Percentiles rank a stretch among this genome's conserved stretches.
Evolutionary conservation across 2,113 vertebrate species (phyloP).

Genomic region (Petroica traversi): DNA sequence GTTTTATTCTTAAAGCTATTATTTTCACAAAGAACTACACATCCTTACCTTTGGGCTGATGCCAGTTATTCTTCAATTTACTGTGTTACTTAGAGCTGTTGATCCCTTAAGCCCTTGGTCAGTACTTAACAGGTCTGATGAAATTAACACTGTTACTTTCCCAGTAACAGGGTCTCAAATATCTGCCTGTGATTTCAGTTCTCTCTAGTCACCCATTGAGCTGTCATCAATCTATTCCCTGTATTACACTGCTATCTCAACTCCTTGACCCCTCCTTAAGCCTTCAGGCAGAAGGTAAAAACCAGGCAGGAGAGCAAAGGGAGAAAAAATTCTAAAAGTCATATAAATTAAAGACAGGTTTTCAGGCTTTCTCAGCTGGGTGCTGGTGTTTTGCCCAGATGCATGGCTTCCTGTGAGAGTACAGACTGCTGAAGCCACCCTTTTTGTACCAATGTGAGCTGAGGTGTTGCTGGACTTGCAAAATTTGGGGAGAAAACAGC

Average conservation of each 20-base stretch:
- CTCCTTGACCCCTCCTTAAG: not conserved
- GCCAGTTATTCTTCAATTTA: not conserved
- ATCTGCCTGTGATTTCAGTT: not conserved
- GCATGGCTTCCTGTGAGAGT: not conserved
- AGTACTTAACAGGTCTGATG: not conserved
- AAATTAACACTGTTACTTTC: not conserved
- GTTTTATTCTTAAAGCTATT: not conserved
- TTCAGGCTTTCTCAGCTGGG: not conserved
- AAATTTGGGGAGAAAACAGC: fast-evolving
- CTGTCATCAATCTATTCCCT: not conserved
- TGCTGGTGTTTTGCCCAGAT: not conserved
- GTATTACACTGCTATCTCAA: not conserved
- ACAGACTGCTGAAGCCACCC: not conserved
- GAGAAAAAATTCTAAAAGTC: not conserved
- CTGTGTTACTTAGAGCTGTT: not conserved
- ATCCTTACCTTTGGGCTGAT: not conserved
- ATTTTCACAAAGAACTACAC: not conserved
- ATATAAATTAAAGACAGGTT: not conserved
- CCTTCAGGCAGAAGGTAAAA: not conserved
- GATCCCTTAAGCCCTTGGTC: not conserved
- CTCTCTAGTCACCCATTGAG: not conserved
- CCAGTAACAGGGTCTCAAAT: not conserved
- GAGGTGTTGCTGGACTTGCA: not conserved
- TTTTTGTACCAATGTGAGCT: fast-evolving
- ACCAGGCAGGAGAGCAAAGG: not conserved